phyloP scores from a whole-genome alignment of 2,888 invertebrate genomes.

The Zaprionus bogoriensis region DNA sequence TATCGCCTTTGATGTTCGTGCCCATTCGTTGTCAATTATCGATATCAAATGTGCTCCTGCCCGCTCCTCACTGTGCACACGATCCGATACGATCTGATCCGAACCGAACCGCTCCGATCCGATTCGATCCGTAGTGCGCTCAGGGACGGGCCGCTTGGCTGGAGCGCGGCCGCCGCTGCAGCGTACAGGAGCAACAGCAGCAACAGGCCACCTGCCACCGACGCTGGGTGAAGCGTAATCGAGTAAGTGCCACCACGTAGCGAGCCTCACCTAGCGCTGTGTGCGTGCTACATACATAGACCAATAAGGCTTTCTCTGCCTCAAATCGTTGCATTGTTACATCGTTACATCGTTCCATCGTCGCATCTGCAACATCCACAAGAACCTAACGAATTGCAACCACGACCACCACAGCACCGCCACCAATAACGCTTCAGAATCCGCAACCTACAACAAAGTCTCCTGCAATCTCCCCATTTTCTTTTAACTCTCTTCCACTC shows the following conservation, averaged over 20 bases:
- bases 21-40: constrained; percentile 45
- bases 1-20: constrained; percentile 34
- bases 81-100: constrained; percentile 18
- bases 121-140: constrained; percentile 86
- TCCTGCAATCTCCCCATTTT: not conserved
- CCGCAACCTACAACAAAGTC: not conserved
- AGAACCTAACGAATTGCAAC: not conserved
- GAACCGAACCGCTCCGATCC: constrained; percentile 7
- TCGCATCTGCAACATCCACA: constrained; percentile 2
- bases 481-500: constrained; percentile 1
- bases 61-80: not conserved
- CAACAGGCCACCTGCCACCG: constrained; percentile 86
- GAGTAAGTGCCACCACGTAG: constrained; percentile 85
- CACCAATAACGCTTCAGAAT: not conserved
- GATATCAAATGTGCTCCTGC: constrained; percentile 4
- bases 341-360: too few species aligned
- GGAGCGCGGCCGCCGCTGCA: constrained; percentile 86
- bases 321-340: too few species aligned
- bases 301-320: too few species aligned
- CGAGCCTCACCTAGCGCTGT: constrained; percentile 28
- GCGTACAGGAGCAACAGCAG: constrained; percentile 89
- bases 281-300: constrained; percentile 16
- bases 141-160: constrained; percentile 93
- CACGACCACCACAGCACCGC: not conserved
- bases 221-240: constrained; percentile 93